Base-by-base conservation (phyloP, 53 echinoderm and acorn worm species). In the Holothuria scabra region DNA sequence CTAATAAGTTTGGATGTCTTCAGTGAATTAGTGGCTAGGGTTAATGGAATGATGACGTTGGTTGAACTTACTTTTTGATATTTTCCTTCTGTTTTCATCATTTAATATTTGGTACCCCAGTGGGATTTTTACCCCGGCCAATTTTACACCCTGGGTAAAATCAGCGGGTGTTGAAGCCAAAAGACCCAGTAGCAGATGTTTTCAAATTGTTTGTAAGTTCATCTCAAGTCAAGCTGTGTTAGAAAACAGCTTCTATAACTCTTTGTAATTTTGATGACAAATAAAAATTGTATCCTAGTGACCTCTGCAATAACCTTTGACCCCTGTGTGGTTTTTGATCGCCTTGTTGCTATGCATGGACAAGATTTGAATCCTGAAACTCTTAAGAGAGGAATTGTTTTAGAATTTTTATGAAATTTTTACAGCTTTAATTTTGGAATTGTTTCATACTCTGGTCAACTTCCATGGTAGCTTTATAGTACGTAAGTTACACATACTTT, bases 321-420 rank as follows among this genome's bases (percentile, higher is more conserved):
- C 69, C 44, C 38, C 69, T 14, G 8, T 21, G 20, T 52, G n/a
- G 31, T 20, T 12, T 69, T 34, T 69, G 34, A 30, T 33, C 6
- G 35, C 41, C 69, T 19, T 69, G 69, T 69, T 69, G 69, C 69
- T 69, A 69, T 69, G 69, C 69, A 69, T 22, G 22, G 21, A 52
- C 52, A 52, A 16, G 18, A 52, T 16, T 14, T 52, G 52, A 18
- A 14, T 18, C 52, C 18, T 52, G 5, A 18, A 52, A 52, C 52
- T 2, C 1, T 52, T 12, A 16, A 52, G 18, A 16, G 1, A 10
- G 44, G 18, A 16, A 52, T 41, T 41, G 10, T 41, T 0, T 6
- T 41, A 52, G 18, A 52, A 52, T 16, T 52, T 52, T 18, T 18
- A 52, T 52, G 52, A 16, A 52, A n/a, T n/a, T n/a, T n/a, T n/a